Base-by-base conservation (phyloP, 2,113 vertebrate genomes). In the Eptesicus fuscus region DNA sequence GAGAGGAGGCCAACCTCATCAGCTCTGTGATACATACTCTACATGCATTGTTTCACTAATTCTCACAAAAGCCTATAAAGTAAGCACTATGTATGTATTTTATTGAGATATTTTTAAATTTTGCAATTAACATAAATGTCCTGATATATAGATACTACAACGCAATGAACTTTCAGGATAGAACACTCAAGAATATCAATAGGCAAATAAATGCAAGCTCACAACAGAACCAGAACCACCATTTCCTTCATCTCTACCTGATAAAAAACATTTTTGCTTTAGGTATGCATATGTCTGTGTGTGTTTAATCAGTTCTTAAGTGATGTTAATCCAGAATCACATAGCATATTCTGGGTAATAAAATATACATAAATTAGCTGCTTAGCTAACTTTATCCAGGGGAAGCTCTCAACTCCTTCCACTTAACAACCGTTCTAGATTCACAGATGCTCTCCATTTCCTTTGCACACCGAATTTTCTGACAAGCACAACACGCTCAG, bases 221-320 rank as follows among this genome's bases (percentile, higher is more conserved):
- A 49, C 28, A 49, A 28, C 11, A 67, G 32, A 51, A 4, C 12
- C 44, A 28, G 44, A 61, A 40, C 18, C 70, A 94, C 77, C 32
- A 44, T 22, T 42, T 53, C 51, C 80, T 96, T 80, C 40, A 61
- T 22, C 35, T 35, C 35, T 1, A 69, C 5, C 32, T 77, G n/a
- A 77, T 28, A 73, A 67, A 94, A 94, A 82, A 37, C 32, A 74
- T 25, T 40, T 92, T 85, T 83, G 56, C n/a, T 93, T 76, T 74
- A 74, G 23, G 6, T 53, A 65, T 42, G 5, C 42, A 23, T 7
- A 22, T 51, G 6, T 51, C 37, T 71, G 0, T 67, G 32, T 89
- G 47, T 61, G 42, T 88, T 83, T 87, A 69, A 77, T 47, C 25
- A 56, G 70, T 30, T 44, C 49, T 86, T 92, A 83, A 70, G 12